Base-by-base conservation (phyloP, 2,888 invertebrate species). In the Brachycybe producta region DNA sequence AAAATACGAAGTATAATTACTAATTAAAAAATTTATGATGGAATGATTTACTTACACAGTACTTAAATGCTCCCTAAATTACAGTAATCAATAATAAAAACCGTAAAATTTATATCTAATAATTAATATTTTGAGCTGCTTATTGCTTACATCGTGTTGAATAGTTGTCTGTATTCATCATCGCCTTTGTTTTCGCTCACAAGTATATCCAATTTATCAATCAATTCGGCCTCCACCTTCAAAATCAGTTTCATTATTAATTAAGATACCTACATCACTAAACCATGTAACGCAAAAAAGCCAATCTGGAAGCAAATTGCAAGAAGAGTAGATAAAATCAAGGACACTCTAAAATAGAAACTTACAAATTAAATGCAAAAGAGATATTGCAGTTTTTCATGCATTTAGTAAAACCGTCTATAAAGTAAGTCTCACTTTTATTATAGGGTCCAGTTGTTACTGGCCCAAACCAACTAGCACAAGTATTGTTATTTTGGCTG, bases 151-250 rank as follows among this genome's bases (percentile, higher is more conserved):
- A 92, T 91, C 48, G 88, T 86, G 62, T 90, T 86, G 65, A 94
- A 94, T n/a, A 94, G 75, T 55, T 86, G 78, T 53, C 87, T 74
- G 64, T 92, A 94, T 63, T 91, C 87, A 62, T 87, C 86, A 60
- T 94, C 92, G 0, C 92, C 92, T 64, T 91, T 88, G 65, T 90
- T 88, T 62, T 90, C 86, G 52, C 88, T 88, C 40, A 94, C 85
- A 24, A 91, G 71, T 55, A 87, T 82, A 70, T 94, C 94, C 58
- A 92, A 70, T 64, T 92, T 91, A 64, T 94, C 92, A 45, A 94
- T 92, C 3, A 95, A 70, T 58, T 92, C 91, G 19, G 86, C 86
- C 64, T 94, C 94, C 1, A 94, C 90, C 61, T 74, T 59, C 21
- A 60, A 60, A 32, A 54, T 51, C 34, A 52, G 27, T 35, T 40